Conservation (phyloP, 2,888 invertebrate genomes). For the Rhagophthalmus giganteus region DNA sequence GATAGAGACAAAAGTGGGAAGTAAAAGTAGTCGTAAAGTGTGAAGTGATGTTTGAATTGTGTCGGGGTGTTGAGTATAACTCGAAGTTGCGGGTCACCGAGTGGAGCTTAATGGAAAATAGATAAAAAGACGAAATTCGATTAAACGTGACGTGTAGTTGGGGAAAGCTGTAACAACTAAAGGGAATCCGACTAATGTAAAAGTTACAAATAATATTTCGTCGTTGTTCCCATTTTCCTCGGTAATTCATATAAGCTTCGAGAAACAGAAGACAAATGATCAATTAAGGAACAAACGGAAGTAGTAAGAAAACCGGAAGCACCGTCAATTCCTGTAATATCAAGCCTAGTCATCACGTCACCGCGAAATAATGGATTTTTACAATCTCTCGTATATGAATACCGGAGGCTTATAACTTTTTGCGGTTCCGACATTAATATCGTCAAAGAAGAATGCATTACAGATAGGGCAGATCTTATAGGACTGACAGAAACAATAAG, state of each 20-base stretch:
- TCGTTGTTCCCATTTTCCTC: conserved; percentile 13
- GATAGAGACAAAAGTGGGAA: conserved; percentile 16
- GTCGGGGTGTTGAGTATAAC: conserved; percentile 19
- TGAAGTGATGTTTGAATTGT: conserved; percentile 27
- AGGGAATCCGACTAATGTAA: conserved; percentile 21
- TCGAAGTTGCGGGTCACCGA: conserved; percentile 19
- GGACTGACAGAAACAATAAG: conserved; percentile 50
- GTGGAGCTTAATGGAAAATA: conserved; percentile 34
- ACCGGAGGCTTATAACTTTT: conserved; percentile 34
- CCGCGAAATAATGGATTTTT: conserved; percentile 43
- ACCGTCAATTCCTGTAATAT: conserved; percentile 39
- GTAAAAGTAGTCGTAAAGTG: conserved; percentile 18
- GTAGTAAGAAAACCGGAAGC: conserved; percentile 45
- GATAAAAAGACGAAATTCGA: conserved; percentile 39
- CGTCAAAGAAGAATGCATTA: conserved; percentile 43
- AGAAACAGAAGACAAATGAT: conserved; percentile 47
- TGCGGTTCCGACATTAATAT: conserved; percentile 44
- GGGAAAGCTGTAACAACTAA: conserved; percentile 23
- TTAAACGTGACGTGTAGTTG: conserved; percentile 36
- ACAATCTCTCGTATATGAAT: conserved; percentile 34
- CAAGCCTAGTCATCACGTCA: conserved; percentile 44
- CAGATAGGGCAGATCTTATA: conserved; percentile 23
- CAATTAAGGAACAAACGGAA: conserved; percentile 51
- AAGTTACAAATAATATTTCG: conserved; percentile 28
- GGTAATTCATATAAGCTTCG: conserved; percentile 14